A percentile compares a stretch with the other conserved stretches of the same genome.
These are phyloP conservation scores for Leucoraja erinaceus DNA, from an alignment of 2,113 vertebrate genomes.

Conservation along the genomic window DNA sequence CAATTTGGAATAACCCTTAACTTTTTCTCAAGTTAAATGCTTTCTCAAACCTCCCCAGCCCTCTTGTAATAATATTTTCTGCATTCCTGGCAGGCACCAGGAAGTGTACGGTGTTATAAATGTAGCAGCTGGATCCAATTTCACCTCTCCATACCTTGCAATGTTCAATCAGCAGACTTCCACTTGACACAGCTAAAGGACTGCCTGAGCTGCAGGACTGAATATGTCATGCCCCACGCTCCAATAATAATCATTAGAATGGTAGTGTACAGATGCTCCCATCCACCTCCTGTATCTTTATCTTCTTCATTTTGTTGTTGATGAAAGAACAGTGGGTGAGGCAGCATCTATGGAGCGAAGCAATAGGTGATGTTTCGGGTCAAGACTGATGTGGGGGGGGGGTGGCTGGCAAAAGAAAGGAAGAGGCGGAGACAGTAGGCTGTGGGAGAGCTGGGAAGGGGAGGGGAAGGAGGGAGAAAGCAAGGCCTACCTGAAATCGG, in stretches of 20 bases:
- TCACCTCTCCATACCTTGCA: neutral
- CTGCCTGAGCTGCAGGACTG: conserved; percentile 1
- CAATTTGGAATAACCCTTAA: neutral
- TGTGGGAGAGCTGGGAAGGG: no score
- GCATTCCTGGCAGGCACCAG: neutral
- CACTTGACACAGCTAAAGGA: neutral
- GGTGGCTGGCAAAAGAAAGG: no score
- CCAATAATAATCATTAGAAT: neutral
- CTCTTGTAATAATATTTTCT: neutral
- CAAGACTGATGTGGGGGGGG: no score
- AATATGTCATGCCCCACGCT: neutral
- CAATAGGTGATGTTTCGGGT: no score
- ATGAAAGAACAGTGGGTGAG: neutral
- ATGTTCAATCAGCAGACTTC: neutral
- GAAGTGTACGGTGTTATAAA: neutral
- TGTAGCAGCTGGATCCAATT: neutral
- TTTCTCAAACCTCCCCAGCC: neutral
- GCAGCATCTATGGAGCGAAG: no score
- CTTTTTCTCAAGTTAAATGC: neutral
- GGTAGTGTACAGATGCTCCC: neutral
- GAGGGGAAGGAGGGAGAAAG: no score
- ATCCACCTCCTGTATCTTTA: neutral
- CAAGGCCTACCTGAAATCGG: no score
- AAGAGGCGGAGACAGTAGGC: no score
- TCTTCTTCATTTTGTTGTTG: neutral